phyloP scores from a whole-genome alignment of 2,113 vertebrate genomes.

The Pterocles burchelli region DNA sequence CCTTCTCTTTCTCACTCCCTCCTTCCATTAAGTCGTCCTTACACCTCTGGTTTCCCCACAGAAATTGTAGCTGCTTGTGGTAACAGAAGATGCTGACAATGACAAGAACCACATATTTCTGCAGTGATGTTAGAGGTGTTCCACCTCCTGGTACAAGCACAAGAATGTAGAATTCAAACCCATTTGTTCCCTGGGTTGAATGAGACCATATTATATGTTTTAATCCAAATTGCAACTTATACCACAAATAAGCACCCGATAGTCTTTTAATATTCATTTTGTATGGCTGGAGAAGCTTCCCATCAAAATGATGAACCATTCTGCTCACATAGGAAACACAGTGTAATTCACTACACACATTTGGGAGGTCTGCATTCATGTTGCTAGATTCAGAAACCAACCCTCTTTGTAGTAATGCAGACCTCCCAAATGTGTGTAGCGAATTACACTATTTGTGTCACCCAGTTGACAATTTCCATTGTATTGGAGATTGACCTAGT shows the following conservation, averaged over 20 bases:
- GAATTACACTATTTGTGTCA: not conserved
- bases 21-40: not conserved
- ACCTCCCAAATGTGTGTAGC: not conserved
- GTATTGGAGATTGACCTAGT: not conserved
- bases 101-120: not conserved
- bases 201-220: not conserved
- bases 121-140: not conserved
- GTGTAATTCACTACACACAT: not conserved
- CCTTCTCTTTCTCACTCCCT: not conserved
- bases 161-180: not conserved
- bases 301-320: not conserved
- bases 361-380: not conserved
- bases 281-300: not conserved
- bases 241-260: not conserved
- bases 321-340: not conserved
- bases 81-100: not conserved
- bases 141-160: not conserved
- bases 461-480: not conserved
- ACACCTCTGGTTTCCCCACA: not conserved
- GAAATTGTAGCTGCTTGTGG: not conserved
- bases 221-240: not conserved
- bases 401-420: not conserved
- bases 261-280: not conserved
- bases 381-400: not conserved
- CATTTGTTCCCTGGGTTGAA: not conserved